Evolutionary conservation across 2,888 invertebrate species (phyloP).

Genomic region (Clistopyga incitator): DNA sequence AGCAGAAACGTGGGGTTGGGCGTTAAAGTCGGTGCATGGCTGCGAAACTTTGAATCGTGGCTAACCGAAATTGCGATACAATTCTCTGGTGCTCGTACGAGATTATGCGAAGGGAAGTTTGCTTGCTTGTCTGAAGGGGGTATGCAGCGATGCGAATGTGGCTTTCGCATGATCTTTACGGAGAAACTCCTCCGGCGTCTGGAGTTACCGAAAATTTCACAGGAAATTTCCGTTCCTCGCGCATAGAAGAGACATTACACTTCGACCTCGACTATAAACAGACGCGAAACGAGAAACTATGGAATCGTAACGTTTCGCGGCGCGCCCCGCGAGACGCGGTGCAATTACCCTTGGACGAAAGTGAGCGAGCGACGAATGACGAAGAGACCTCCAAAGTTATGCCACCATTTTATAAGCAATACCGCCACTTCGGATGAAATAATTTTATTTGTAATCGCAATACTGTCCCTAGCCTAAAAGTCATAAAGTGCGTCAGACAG

Average conservation of each 20-base stretch:
- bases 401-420: constrained; percentile 56
- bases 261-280: constrained; percentile 62
- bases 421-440: constrained; percentile 41
- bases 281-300: constrained; percentile 37
- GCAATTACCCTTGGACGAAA: constrained; percentile 55
- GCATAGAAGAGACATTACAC: constrained; percentile 45
- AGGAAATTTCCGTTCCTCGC: constrained; percentile 64
- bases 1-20: constrained; percentile 67
- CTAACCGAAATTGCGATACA: constrained; percentile 69
- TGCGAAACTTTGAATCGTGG: constrained; percentile 66
- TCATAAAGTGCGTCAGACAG: constrained; percentile 70
- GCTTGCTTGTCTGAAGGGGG: constrained; percentile 49
- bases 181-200: constrained; percentile 60
- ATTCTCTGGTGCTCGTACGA: constrained; percentile 58
- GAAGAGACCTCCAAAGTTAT: constrained; percentile 52
- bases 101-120: constrained; percentile 67
- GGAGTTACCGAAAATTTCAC: constrained; percentile 65
- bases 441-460: constrained; percentile 54
- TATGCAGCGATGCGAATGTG: constrained; percentile 29
- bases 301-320: constrained; percentile 56
- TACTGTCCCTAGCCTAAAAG: constrained; percentile 56
- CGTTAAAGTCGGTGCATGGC: constrained; percentile 55
- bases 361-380: constrained; percentile 50
- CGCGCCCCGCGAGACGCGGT: constrained; percentile 35
- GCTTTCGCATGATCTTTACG: constrained; percentile 57